phyloP scores from a whole-genome alignment of 2,888 invertebrate genomes.

The Terebella lapidaria region DNA sequence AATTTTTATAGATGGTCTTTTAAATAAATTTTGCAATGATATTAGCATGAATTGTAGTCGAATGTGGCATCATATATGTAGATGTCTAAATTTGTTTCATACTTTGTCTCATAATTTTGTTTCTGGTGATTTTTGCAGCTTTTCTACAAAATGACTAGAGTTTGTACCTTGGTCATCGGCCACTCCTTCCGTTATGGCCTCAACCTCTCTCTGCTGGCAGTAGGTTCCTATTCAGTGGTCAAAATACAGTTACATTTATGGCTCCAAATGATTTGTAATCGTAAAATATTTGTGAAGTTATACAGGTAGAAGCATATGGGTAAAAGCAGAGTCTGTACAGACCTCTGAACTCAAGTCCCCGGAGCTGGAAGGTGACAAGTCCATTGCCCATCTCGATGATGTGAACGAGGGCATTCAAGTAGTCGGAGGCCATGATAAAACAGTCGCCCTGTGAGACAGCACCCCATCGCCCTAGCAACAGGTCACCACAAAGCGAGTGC shows the following conservation, averaged over 20 bases:
- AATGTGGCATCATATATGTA: too few species aligned
- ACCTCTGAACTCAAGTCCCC: slow-evolving; percentile 92
- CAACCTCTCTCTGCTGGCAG: slow-evolving; percentile 92
- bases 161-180: slow-evolving; percentile 85
- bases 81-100: too few species aligned
- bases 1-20: neutral
- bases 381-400: slow-evolving; percentile 97
- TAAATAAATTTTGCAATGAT: too few species aligned
- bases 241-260: too few species aligned
- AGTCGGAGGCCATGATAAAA: slow-evolving; percentile 95
- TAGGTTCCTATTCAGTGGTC: slow-evolving; percentile 84
- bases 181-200: slow-evolving; percentile 95
- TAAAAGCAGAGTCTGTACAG: slow-evolving; percentile 16
- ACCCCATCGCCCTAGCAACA: slow-evolving; percentile 73
- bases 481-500: slow-evolving; percentile 73
- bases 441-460: slow-evolving; percentile 95
- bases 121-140: too few species aligned
- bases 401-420: slow-evolving; percentile 95
- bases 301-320: too few species aligned
- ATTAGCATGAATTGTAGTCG: too few species aligned
- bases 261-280: too few species aligned
- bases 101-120: too few species aligned
- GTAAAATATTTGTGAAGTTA: too few species aligned
- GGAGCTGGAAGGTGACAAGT: slow-evolving; percentile 92
- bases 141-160: too few species aligned